These are phyloP conservation scores for Drusus annulatus DNA, from an alignment of 1,140 invertebrate genomes.

Conservation along the genomic window DNA sequence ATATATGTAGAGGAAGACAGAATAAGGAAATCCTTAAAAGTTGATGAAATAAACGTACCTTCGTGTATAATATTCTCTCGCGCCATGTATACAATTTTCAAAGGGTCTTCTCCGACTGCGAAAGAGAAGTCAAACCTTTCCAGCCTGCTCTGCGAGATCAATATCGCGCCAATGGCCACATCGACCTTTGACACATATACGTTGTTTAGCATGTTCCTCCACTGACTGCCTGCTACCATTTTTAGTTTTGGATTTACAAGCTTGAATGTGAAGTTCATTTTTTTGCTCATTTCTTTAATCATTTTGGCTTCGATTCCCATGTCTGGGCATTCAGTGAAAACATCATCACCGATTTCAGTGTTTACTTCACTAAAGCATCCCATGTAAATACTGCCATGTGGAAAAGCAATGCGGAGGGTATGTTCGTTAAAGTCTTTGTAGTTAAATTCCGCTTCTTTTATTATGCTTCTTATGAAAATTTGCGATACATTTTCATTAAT, in stretches of 20 bases:
- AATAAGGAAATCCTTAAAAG: too few species aligned
- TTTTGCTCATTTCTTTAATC: constrained; percentile 31
- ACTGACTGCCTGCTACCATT: background rate
- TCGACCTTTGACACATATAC: constrained; percentile 38
- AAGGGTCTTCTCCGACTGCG: constrained; percentile 40
- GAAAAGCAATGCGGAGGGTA: constrained; percentile 40
- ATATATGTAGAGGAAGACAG: background rate
- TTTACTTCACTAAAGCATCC: constrained; percentile 10
- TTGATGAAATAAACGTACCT: constrained; percentile 28
- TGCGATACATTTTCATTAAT: background rate
- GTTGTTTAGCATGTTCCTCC: constrained; percentile 46
- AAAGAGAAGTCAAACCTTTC: constrained; percentile 36
- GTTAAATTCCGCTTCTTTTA: background rate
- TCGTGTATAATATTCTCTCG: constrained; percentile 15
- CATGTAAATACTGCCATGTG: constrained; percentile 19
- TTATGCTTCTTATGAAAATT: background rate
- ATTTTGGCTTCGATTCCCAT: constrained; percentile 44
- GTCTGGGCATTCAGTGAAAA: background rate
- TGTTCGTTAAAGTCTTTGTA: constrained; percentile 43
- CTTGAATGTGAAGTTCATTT: constrained; percentile 43
- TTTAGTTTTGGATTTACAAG: constrained; percentile 29
- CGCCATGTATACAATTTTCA: constrained; percentile 38
- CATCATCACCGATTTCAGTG: background rate
- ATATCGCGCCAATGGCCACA: constrained; percentile 42
- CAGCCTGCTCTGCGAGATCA: constrained; percentile 26